Base-by-base conservation (phyloP, 2,113 vertebrate species). In the Spea bombifrons region DNA sequence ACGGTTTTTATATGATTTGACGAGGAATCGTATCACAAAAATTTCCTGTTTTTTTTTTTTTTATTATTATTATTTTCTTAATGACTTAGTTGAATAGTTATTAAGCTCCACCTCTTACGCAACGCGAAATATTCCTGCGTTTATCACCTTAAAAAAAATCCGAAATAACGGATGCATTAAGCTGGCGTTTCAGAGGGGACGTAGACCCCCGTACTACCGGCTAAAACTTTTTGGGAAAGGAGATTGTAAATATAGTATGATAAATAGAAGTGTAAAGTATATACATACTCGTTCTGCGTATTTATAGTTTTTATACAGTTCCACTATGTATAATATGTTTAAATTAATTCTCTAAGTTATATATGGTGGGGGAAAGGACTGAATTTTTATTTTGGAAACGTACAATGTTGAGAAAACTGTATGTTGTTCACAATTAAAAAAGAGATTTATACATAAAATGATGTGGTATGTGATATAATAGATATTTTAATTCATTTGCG, bases 311-410 rank as follows among this genome's bases (percentile, higher is more conserved):
- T 80, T 74, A 30, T 30, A 68, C 45, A 47, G 16, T 73, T 66
- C 4, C 9, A 16, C 7, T 66, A 73, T 79, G 45, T 80, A 12
- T 68, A 74, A 74, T 59, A 52, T 63, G 52, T 78, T 68, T 74
- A 70, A 70, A 49, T 77, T 70, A 74, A 68, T 46, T 61, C 73
- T 68, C 8, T 80, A 80, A 80, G 78, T 80, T 80, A 80, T 74
- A 80, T 74, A 61, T 74, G 50, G 45, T 78, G 43, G 47, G 59
- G 46, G 43, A n/a, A 45, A 9, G 10, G 10, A 13, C 45, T 47
- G 71, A 63, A 30, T 30, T 30, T 30, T 69, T 4, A 46, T 78
- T 78, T 78, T 71, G 71, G 49, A 46, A 46, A 52, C 44, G 65
- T 17, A 65, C 52, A 64, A 52, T 45, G 45, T 78, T 78, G 55